Conservation (phyloP, 2,888 invertebrate species). For the Hirtodrosophila alboralis region DNA sequence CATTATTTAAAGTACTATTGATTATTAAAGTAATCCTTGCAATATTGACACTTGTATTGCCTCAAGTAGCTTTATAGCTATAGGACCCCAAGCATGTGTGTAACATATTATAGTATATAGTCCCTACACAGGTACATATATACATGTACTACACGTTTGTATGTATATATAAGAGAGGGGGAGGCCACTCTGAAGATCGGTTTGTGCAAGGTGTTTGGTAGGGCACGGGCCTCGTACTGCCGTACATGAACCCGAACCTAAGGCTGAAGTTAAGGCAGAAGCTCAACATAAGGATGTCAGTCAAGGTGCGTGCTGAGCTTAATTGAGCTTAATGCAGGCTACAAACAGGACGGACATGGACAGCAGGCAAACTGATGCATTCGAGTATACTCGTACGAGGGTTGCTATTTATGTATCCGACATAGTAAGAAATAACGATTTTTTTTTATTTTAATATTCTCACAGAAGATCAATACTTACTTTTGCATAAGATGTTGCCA, state of each 20-base stretch:
- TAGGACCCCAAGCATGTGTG: not conserved
- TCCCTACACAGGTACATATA: not conserved
- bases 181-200: conserved; percentile 8
- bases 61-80: not conserved
- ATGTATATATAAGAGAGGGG: conserved; percentile 2
- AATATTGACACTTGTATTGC: not conserved
- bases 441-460: too few relatives aligned
- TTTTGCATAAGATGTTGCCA: too few relatives aligned
- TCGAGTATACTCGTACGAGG: too few relatives aligned
- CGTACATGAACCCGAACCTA: conserved; percentile 5
- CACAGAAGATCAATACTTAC: too few relatives aligned
- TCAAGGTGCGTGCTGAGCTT: conserved; percentile 58
- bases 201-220: conserved; percentile 55
- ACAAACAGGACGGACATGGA: not conserved
- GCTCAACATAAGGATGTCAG: conserved; percentile 24
- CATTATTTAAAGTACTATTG: too few relatives aligned
- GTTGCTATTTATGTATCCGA: too few relatives aligned
- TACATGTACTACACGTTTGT: not conserved
- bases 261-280: conserved; percentile 22
- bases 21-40: too few relatives aligned
- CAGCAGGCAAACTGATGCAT: not conserved
- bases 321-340: conserved; percentile 64
- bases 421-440: too few relatives aligned
- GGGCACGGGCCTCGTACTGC: conserved; percentile 44
- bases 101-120: not conserved